Percentiles rank a stretch among this genome's conserved stretches.
Evolutionary conservation across 1,140 invertebrate genomes (phyloP).

Genomic region (Bombus turneri): DNA sequence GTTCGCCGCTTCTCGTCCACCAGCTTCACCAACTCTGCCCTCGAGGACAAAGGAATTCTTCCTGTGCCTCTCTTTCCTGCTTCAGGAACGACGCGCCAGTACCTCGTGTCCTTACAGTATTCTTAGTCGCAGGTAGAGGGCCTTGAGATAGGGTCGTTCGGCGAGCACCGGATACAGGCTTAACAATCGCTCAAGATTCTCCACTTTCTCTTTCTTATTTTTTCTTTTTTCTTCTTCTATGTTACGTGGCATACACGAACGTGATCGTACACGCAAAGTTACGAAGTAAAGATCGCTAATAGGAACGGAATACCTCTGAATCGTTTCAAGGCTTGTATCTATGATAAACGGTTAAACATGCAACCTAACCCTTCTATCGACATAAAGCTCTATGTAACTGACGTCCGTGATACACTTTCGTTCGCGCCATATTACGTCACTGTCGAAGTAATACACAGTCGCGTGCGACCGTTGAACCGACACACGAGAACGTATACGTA

Average conservation of each 20-base stretch:
- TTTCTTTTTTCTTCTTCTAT: too few relatives aligned
- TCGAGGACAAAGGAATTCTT: slow-evolving; percentile 79
- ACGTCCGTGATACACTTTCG: slow-evolving; percentile 5
- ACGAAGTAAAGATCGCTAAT: background rate
- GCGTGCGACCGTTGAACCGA: slow-evolving; percentile 47
- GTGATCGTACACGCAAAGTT: background rate
- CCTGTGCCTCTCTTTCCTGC: slow-evolving; percentile 49
- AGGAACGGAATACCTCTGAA: background rate
- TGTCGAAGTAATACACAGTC: background rate
- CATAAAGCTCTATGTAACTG: slow-evolving; percentile 11
- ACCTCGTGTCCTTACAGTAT: slow-evolving; percentile 37
- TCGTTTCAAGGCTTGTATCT: slow-evolving; percentile 20
- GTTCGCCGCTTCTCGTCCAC: slow-evolving; percentile 25
- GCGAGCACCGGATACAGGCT: background rate
- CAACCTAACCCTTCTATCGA: background rate
- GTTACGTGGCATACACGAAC: background rate
- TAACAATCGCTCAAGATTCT: background rate
- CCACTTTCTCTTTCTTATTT: background rate
- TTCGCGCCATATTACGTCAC: slow-evolving; percentile 46
- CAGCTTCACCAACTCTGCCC: background rate
- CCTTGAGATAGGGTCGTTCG: background rate
- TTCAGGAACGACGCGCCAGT: background rate
- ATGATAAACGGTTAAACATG: slow-evolving; percentile 11
- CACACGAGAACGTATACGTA: background rate
- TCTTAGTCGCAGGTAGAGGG: slow-evolving; percentile 27